Conservation (phyloP, 1,140 invertebrate species). For the Macrocentrus cingulum region DNA sequence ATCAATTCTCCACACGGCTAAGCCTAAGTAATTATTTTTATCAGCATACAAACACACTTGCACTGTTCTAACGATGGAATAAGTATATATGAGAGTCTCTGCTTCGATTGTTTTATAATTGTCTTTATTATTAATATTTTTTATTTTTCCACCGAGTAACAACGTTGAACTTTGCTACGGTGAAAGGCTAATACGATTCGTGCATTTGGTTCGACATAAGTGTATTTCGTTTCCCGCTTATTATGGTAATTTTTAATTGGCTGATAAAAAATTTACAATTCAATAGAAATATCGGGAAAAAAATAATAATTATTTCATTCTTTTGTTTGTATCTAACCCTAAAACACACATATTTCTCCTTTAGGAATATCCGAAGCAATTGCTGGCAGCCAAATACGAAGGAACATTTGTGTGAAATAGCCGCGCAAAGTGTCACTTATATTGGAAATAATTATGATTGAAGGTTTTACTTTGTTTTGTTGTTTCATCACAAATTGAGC, state of each 20-base stretch:
- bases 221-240: constrained; percentile 29
- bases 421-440: background rate
- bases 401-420: constrained; percentile 28
- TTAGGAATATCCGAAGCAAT: constrained; percentile 13
- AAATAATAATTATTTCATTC: no score
- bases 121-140: no score
- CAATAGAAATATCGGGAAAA: background rate
- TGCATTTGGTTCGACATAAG: constrained; percentile 11
- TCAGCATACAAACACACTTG: background rate
- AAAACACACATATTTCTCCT: no score
- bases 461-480: background rate
- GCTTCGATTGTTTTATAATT: no score
- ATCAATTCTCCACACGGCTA: background rate
- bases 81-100: no score
- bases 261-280: constrained; percentile 4
- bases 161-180: background rate
- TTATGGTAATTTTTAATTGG: constrained; percentile 5
- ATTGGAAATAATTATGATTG: background rate
- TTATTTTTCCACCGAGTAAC: background rate
- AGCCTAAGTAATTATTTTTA: background rate
- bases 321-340: background rate
- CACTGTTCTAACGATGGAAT: no score
- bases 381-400: constrained; percentile 11
- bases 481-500: background rate
- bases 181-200: background rate